Evolutionary conservation across 23 tunicate genomes (phyloP).

Genomic region (Styela clava): DNA sequence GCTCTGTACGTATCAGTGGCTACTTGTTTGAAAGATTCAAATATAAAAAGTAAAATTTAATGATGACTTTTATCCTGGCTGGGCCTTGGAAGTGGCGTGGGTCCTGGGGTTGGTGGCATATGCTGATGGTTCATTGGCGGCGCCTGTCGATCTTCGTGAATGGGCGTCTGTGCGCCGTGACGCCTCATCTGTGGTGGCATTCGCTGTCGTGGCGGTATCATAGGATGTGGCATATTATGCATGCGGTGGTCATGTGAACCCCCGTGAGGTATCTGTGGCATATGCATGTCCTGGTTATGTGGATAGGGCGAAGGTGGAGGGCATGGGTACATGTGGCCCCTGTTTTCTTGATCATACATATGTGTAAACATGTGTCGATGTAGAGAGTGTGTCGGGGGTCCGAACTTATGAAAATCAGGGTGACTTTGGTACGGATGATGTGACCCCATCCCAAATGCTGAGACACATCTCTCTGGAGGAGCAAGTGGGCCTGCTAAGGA

Average conservation of each 20-base stretch:
- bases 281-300: conserved; percentile 3
- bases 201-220: not conserved
- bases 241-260: not conserved
- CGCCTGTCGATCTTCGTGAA: no score
- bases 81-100: no score
- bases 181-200: not conserved
- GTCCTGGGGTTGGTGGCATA: not conserved
- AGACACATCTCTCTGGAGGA: conserved; percentile 41
- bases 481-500: conserved; percentile 75
- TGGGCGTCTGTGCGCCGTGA: not conserved
- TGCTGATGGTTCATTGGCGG: not conserved
- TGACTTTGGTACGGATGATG: conserved; percentile 38
- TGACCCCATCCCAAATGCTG: conserved; percentile 14
- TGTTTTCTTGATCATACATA: conserved; percentile 17
- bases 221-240: not conserved
- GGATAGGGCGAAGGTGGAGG: conserved; percentile 19
- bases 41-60: no score
- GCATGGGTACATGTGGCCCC: not conserved
- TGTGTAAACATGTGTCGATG: conserved; percentile 19
- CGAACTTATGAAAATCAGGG: conserved; percentile 25
- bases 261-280: not conserved
- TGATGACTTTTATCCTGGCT: no score
- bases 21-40: no score
- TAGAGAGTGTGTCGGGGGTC: not conserved
- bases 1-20: no score